These are phyloP conservation scores for Sterna hirundo DNA, from an alignment of 2,113 vertebrate species.

Conservation along the genomic window DNA sequence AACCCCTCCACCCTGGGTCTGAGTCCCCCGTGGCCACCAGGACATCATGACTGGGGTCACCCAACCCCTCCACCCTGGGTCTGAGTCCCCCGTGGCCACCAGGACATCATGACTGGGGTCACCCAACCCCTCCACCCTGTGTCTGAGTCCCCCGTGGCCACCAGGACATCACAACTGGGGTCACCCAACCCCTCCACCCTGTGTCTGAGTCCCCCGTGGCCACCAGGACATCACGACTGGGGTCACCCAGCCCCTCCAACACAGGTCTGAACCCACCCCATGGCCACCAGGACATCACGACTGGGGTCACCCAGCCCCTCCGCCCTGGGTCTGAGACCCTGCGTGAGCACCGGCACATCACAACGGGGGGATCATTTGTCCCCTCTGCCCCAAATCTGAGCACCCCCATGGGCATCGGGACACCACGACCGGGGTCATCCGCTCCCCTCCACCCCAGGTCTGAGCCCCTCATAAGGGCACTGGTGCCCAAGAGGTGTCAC, in stretches of 20 bases:
- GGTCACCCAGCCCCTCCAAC: not conserved
- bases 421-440: not conserved
- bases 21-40: not conserved
- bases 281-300: too few species aligned
- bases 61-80: not conserved
- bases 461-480: not conserved
- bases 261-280: not conserved
- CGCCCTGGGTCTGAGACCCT: not conserved
- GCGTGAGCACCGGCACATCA: too few species aligned
- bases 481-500: not conserved
- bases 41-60: not conserved
- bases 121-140: not conserved
- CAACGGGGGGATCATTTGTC: too few species aligned
- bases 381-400: not conserved
- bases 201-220: not conserved
- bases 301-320: not conserved
- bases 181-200: not conserved
- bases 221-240: too few species aligned
- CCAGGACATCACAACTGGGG: not conserved
- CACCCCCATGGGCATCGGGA: rapidly evolving
- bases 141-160: not conserved
- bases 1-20: not conserved
- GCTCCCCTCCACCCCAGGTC: rapidly evolving
- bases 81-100: not conserved
- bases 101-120: too few species aligned